These are phyloP conservation scores for Oceanodroma leucorhoa DNA, from an alignment of 2,797 vertebrate species.

Conservation along the genomic window DNA sequence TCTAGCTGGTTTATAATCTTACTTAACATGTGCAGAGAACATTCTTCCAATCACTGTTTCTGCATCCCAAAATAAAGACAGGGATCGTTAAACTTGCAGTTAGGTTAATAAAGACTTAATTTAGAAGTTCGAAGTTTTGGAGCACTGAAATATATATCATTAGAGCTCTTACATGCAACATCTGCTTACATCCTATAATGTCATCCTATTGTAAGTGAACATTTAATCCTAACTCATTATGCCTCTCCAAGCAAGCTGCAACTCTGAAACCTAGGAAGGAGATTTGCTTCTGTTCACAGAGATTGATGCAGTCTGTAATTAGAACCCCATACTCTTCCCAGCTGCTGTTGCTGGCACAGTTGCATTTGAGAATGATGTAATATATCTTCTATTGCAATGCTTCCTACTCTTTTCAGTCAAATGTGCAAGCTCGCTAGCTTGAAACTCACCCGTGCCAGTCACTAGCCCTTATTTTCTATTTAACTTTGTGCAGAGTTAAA, in stretches of 20 bases:
- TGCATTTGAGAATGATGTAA: conserved; percentile 63
- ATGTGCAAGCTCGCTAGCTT: neutral
- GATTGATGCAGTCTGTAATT: conserved; percentile 71
- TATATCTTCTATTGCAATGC: conserved; percentile 16
- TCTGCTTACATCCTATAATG: conserved; percentile 60
- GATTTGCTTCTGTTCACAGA: conserved; percentile 59
- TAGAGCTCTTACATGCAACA: conserved; percentile 43
- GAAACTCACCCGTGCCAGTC: neutral
- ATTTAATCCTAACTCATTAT: conserved; percentile 65
- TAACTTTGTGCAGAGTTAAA: neutral
- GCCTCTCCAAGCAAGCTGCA: conserved; percentile 56
- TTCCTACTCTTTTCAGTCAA: conserved; percentile 61
- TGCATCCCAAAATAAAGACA: conserved; percentile 19
- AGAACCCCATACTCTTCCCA: conserved; percentile 65
- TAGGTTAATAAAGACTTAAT: conserved; percentile 20
- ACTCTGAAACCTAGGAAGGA: conserved; percentile 47
- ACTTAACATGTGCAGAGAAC: neutral
- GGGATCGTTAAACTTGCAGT: neutral
- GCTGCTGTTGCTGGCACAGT: conserved; percentile 65
- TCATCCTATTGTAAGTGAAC: conserved; percentile 62
- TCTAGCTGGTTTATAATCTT: neutral
- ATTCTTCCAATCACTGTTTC: neutral
- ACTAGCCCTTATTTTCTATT: neutral
- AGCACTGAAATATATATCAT: conserved; percentile 24
- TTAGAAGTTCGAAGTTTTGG: conserved; percentile 8